phyloP scores from a whole-genome alignment of 2,888 invertebrate genomes.

The Didymodactylos carnosus region DNA sequence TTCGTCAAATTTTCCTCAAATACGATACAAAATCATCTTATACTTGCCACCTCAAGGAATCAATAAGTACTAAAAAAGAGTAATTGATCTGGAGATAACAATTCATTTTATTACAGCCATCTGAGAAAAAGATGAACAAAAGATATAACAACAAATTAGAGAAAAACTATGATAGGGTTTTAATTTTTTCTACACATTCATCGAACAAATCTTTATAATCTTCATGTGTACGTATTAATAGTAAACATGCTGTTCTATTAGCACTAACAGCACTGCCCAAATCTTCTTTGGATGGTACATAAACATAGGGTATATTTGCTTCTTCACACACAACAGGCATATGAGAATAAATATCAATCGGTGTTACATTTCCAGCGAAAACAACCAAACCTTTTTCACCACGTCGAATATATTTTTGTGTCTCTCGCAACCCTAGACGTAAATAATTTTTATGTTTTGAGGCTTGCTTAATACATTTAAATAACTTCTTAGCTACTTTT shows the following conservation, averaged over 20 bases:
- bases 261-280: constrained; percentile 12
- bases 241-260: constrained; percentile 11
- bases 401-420: constrained; percentile 68
- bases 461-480: constrained; percentile 38
- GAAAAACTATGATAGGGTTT: no score
- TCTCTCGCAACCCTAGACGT: constrained; percentile 71
- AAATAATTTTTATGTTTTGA: constrained; percentile 50
- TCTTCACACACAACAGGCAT: constrained; percentile 87
- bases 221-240: not conserved
- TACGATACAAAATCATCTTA: no score
- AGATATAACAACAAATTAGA: no score
- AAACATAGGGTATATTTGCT: constrained; percentile 70
- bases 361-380: constrained; percentile 84
- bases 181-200: constrained; percentile 9
- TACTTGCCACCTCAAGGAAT: no score
- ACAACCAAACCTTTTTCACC: constrained; percentile 68
- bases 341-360: constrained; percentile 89
- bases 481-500: constrained; percentile 20
- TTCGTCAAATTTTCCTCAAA: no score
- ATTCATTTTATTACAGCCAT: no score
- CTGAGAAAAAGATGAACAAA: no score
- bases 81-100: no score
- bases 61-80: no score
- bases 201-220: constrained; percentile 11
- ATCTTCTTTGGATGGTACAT: constrained; percentile 49